phyloP scores from a whole-genome alignment of 2,888 invertebrate species.

The Drosophila yooni region DNA sequence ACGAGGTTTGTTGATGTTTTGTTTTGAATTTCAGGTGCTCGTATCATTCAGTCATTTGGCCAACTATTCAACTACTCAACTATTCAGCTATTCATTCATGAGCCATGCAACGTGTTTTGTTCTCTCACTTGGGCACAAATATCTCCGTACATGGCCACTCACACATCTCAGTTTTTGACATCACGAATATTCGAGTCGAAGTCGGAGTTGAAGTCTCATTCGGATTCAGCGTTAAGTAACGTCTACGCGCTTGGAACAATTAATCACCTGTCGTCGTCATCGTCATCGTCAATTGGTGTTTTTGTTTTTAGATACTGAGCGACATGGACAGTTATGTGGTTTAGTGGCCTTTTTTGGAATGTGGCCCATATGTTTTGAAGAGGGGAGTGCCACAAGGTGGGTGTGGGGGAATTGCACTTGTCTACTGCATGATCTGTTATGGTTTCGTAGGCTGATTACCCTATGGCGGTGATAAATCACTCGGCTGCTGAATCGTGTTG shows the following conservation, averaged over 20 bases:
- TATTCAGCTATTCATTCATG: slow-evolving; percentile 75
- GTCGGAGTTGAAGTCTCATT: slow-evolving; percentile 34
- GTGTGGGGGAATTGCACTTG: slow-evolving; percentile 44
- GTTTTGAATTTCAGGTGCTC: slow-evolving; percentile 80
- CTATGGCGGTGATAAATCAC: slow-evolving; percentile 67
- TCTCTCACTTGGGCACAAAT: slow-evolving; percentile 62
- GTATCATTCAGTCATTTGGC: slow-evolving; percentile 75
- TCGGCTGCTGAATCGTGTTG: slow-evolving; percentile 66
- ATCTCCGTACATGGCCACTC: slow-evolving; percentile 48
- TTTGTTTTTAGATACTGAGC: slow-evolving; percentile 51
- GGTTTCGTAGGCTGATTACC: slow-evolving; percentile 67
- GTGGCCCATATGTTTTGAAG: slow-evolving; percentile 30
- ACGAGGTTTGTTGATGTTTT: slow-evolving; percentile 72
- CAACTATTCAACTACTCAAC: slow-evolving; percentile 72
- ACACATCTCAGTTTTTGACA: slow-evolving; percentile 62
- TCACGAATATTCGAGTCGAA: slow-evolving; percentile 49
- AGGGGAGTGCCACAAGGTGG: slow-evolving; percentile 37
- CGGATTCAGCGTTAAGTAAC: slow-evolving; percentile 76
- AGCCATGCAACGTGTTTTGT: slow-evolving; percentile 73
- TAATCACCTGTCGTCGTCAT: slow-evolving; percentile 79
- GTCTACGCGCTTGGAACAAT: slow-evolving; percentile 75
- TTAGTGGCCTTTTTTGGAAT: slow-evolving; percentile 76
- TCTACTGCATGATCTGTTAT: slow-evolving; percentile 58
- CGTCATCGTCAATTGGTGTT: slow-evolving; percentile 60
- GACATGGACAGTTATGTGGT: slow-evolving; percentile 70